Evolutionary conservation across 2,113 vertebrate genomes (phyloP), one percentile per base, ranked within the genome.

Genomic region (Pterophyllum scalare): DNA sequence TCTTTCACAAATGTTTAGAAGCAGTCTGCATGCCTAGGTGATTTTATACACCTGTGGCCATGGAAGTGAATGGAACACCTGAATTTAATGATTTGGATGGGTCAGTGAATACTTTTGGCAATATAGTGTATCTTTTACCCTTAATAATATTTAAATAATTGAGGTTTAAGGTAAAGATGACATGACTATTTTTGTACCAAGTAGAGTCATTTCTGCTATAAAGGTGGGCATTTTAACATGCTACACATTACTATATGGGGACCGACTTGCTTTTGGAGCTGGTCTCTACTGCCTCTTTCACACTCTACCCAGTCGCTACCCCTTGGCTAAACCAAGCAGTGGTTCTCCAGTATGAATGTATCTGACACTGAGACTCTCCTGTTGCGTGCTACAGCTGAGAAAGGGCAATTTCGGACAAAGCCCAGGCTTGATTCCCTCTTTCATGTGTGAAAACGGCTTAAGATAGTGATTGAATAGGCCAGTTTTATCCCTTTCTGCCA

Each of bases 401-500:
- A 72, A 72, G 67, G 67, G 67, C 67, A 72, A 72, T 72, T 72
- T 54, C 11, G 46, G 46, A 72, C 67, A 72, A 72, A 72, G 67
- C 46, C 67, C 26, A 72, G 26, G 46, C 67, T 72, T 54, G 46
- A n/a, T 5, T 72, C 67, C 52, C 17, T 54, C 67, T 72, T 54
- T 54, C 46, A 20, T 72, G 46, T 72, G 46, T 72, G 67, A 72
- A 72, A 72, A 72, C 6, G 11, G 67, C 67, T 72, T 54, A 57
- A 77, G 54, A 79, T 43, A 20, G 77, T 35, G 77, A 84, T 70
- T 82, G 57, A 87, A 64, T 87, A 79, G 67, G 26, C 46, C 31
- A 72, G 67, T 54, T 72, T 72, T 31, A 72, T 72, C 46, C 67
- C 26, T 72, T 22, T 67, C 81, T 85, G 62, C 33, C 79, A 86